Base-by-base conservation (phyloP, 2,888 invertebrate genomes). In the Morpho deidamia region DNA sequence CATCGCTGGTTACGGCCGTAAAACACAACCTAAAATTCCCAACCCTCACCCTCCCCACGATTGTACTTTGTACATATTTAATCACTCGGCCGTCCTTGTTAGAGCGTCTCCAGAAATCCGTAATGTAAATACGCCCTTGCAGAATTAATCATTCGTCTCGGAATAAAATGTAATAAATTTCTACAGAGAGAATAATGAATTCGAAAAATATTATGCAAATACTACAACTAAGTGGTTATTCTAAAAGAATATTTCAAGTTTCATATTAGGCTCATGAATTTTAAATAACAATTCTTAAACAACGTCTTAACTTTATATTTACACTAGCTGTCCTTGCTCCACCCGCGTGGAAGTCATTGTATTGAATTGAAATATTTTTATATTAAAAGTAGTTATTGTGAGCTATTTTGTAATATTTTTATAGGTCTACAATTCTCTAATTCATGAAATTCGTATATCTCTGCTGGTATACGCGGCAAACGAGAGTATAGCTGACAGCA, bases 21-120 rank as follows among this genome's bases (percentile, higher is more conserved):
- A 23, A 5, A 23, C 23, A 23, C 23, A 23, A 23, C 23, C 23
- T 2, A 2, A 23, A 23, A 23, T 48, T 48, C 33, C 48, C 11
- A 33, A 48, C 12, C 40, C 39, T 33, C 32, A 23, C 33, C 39
- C 8, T 8, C 39, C 40, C 33, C 39, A 11, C 11, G 40, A 10
- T 40, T 40, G 48, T 39, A 23, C 38, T 8, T 3, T 14, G 51
- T 57, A 54, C 51, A 53, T 58, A 58, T 55, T 52, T 55, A 55
- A 55, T 52, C 52, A 44, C 50, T 32, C 14, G 11, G 12, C 49
- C 12, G 33, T n/a, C 51, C 38, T 34, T 45, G 34, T 34, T 51
- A 12, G 51, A 51, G 34, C 44, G 14, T 51, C 49, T 49, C 42
- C 42, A 49, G 49, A 49, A 49, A 49, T 49, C 49, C 49, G 49